Evolutionary conservation across 2,888 invertebrate genomes (phyloP), one percentile per base, ranked within the genome.

Genomic region (Strigamia transsilvanica): DNA sequence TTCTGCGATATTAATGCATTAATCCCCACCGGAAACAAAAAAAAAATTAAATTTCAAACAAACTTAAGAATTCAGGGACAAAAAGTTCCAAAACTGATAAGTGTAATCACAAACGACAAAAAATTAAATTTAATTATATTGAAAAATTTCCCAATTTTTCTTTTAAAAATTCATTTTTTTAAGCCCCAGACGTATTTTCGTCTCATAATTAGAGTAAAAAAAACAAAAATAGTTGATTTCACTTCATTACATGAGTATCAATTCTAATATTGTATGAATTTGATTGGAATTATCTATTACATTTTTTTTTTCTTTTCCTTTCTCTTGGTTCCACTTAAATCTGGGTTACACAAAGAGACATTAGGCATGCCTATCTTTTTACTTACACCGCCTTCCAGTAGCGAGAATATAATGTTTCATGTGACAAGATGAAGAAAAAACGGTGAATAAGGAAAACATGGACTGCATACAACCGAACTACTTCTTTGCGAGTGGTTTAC

Each of bases 311-410:
- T 46, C 12, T 80, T 27, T 80, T 80, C n/a, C 38, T 79, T n/a
- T 79, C 79, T 79, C 38, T 79, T 79, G 79, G n/a, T 46, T 51
- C 46, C 46, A 46, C 51, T 80, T 80, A 46, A 46, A 46, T 73
- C 73, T 73, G 73, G 73, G 73, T 73, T 73, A 73, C 73, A 73
- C 73, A 73, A 73, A 73, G 56, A 73, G 73, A 73, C 73, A 73
- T 73, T 73, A 73, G 32, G 80, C 80, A 51, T 51, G 46, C 51
- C 51, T 73, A 73, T 73, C 73, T 27, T 21, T 80, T 80, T 80
- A 80, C 80, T 80, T 80, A 80, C 80, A 80, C 80, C 46, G 80
- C 80, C 73, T 80, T 80, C 80, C 80, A 51, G 51, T 51, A 80
- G 73, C 73, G 73, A 73, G 73, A 73, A 46, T 41, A 80, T 46